Conservation (phyloP, 2,113 vertebrate species). For the Dromiciops gliroides region DNA sequence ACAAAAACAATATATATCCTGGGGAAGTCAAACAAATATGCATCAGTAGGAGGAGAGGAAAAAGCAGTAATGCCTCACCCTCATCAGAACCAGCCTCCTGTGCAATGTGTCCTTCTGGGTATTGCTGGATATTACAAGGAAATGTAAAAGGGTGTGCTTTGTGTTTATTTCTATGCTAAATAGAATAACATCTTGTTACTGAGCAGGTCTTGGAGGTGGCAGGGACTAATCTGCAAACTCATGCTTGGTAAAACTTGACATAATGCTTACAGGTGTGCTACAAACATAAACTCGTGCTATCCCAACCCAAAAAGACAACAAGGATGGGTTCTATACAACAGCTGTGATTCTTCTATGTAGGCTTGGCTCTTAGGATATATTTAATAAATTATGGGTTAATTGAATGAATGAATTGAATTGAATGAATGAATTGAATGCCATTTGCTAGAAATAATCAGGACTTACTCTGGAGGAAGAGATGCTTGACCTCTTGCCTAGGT, state of each 20-base stretch:
- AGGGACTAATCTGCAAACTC: too few relatives aligned
- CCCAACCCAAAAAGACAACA: background rate
- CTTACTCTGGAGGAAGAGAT: background rate
- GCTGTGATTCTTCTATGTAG: background rate
- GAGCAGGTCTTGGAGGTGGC: too few relatives aligned
- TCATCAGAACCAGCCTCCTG: background rate
- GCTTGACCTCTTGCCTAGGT: background rate
- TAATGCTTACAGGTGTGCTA: background rate
- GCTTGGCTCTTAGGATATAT: background rate
- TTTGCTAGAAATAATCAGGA: background rate
- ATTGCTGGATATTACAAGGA: background rate
- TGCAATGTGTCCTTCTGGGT: background rate
- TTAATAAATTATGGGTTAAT: background rate
- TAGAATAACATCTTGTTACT: too few relatives aligned
- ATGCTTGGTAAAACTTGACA: background rate
- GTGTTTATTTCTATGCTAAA: background rate
- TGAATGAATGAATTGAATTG: background rate
- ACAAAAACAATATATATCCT: too few relatives aligned
- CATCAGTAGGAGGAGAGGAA: background rate
- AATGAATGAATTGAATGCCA: background rate
- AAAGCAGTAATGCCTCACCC: background rate
- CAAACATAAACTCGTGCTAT: background rate
- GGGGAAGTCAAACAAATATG: background rate
- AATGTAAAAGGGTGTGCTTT: background rate
- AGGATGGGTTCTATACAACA: background rate